phyloP scores from a whole-genome alignment of 2,888 invertebrate genomes.

The Xylocampa areola region DNA sequence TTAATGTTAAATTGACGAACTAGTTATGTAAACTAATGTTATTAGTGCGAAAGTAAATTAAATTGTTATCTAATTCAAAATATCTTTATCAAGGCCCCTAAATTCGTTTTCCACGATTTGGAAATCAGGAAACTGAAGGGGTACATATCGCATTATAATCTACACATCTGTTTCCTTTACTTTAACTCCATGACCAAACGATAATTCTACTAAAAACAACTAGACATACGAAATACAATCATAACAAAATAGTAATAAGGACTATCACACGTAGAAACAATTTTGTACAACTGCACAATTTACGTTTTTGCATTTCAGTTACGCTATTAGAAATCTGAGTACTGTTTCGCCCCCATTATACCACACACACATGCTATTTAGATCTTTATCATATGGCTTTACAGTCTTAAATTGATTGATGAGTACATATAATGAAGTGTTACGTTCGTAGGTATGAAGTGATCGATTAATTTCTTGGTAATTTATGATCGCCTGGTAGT shows the following conservation, averaged over 20 bases:
- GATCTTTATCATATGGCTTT: slow-evolving; percentile 33
- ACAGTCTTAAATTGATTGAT: slow-evolving; percentile 43
- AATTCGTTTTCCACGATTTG: slow-evolving; percentile 63
- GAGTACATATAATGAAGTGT: slow-evolving; percentile 27
- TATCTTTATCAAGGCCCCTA: slow-evolving; percentile 54
- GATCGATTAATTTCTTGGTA: slow-evolving; percentile 59
- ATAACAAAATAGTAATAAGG: background rate
- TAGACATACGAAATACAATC: slow-evolving; percentile 17
- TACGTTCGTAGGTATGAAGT: slow-evolving; percentile 32
- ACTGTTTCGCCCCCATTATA: slow-evolving; percentile 37
- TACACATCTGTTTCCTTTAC: slow-evolving; percentile 63
- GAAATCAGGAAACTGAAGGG: slow-evolving; percentile 71
- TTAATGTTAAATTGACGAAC: too few species aligned
- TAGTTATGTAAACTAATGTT: too few species aligned
- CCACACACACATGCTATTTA: slow-evolving; percentile 33
- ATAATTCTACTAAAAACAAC: slow-evolving; percentile 1
- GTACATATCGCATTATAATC: slow-evolving; percentile 53
- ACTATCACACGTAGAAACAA: slow-evolving; percentile 3
- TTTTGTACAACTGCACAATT: background rate
- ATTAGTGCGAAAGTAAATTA: too few species aligned
- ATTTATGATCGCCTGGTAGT: slow-evolving; percentile 64
- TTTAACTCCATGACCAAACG: slow-evolving; percentile 31
- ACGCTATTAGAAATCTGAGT: slow-evolving; percentile 52
- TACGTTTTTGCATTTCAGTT: slow-evolving; percentile 38
- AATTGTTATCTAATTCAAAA: too few species aligned